Evolutionary conservation across 23 tunicate genomes (phyloP), one percentile per base, ranked within the genome.

Genomic region (Halocynthia roretzi): DNA sequence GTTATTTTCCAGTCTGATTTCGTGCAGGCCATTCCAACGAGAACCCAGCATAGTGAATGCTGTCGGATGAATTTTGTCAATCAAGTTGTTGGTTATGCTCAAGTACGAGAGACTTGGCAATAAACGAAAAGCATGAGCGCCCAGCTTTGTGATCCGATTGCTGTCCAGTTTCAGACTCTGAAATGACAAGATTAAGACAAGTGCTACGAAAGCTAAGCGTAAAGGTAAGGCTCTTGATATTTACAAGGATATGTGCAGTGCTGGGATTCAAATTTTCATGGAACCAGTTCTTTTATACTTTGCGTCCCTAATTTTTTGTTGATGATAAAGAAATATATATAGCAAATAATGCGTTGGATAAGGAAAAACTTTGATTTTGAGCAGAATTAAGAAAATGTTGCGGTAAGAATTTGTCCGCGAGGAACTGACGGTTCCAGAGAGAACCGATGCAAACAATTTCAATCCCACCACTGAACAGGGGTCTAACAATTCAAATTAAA

Each of bases 1-100:
- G 64, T 74, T 74, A 48, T 53, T 19, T 6, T 74, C 78, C 78
- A 74, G 78, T 74, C 78, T 53, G 31, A 74, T 74, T 53, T 74
- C 63, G 31, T 74, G 78, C 18, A 44, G 78, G 12, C 64, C 64
- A 74, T 74, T 62, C 55, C 56, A 74, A 2, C 56, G 55, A 22
- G 56, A 62, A 11, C 78, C 78, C 22, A 74, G 54, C 56, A 54
- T 62, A 19, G 31, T 74, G 78, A 74, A 74, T 7, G 78, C 78
- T 15, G 18, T 50, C 4, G 10, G 64, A 8, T 54, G 40, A 18
- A 74, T 74, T 62, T 22, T 0, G 10, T 56, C 64, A 21, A 74
- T 74, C 62, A 0, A 15, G 22, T 74, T 74, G 64, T 74, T 19
- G 9, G 64, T 52, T 21, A 74, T 17, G 14, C 78, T 54, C 12